These are phyloP conservation scores for Cossypha polioptera DNA, from an alignment of 2,797 vertebrate species.

Conservation along the genomic window DNA sequence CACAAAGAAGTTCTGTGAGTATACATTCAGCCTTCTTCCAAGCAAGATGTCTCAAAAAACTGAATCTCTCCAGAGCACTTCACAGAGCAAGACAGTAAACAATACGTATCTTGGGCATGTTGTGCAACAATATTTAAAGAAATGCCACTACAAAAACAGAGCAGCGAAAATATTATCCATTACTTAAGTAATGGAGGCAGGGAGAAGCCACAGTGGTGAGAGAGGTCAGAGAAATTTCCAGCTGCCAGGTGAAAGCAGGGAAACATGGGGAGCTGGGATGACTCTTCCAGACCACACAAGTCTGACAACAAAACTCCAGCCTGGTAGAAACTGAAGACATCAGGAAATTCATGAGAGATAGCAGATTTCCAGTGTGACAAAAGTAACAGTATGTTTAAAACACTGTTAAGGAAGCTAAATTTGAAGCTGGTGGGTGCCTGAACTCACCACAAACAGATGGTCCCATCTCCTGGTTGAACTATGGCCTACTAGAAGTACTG, in stretches of 20 bases:
- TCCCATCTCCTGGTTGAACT: background rate
- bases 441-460: background rate
- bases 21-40: background rate
- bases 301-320: background rate
- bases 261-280: background rate
- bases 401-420: background rate
- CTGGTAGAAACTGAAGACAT: background rate
- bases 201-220: background rate
- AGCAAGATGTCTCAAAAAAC: background rate
- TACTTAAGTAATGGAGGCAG: background rate
- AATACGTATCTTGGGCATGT: background rate
- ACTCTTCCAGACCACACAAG: conserved; percentile 4
- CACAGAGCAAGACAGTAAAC: background rate
- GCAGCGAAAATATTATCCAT: background rate
- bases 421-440: background rate
- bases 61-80: background rate
- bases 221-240: background rate
- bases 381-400: conserved; percentile 1
- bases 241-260: background rate
- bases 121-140: background rate
- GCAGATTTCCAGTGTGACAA: background rate
- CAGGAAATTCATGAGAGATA: background rate
- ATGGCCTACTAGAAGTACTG: background rate
- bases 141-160: background rate
- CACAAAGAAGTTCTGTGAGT: background rate